These are phyloP conservation scores for Apocheima hispidaria DNA, from an alignment of 2,888 invertebrate species.

Conservation along the genomic window DNA sequence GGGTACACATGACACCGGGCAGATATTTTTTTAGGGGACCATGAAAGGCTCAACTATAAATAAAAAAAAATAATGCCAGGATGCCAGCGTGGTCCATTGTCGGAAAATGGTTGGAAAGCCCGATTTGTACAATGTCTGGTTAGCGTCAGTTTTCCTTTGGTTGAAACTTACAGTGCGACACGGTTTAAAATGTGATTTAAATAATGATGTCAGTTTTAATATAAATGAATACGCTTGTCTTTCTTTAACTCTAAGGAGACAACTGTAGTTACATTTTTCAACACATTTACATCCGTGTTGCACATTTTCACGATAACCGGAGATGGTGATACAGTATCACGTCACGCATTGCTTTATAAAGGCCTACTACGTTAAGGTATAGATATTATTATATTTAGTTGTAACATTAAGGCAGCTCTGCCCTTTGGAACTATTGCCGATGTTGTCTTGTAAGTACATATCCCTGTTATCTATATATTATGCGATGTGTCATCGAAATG, in stretches of 20 bases:
- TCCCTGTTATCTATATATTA: conserved; percentile 11
- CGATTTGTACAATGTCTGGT: not conserved
- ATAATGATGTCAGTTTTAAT: no score
- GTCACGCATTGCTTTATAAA: conserved; percentile 8
- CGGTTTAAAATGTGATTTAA: not conserved
- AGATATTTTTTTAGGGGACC: no score
- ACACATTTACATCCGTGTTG: no score
- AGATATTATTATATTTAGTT: conserved; percentile 29
- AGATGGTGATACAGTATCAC: not conserved
- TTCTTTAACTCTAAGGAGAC: not conserved
- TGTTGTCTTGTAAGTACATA: conserved; percentile 21
- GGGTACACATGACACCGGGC: no score
- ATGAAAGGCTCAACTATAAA: no score
- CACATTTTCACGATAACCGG: not conserved
- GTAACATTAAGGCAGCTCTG: conserved; percentile 23
- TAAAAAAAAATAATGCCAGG: no score
- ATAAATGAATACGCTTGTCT: not conserved
- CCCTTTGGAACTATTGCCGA: conserved; percentile 2
- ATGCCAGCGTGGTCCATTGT: no score
- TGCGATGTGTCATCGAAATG: conserved; percentile 6
- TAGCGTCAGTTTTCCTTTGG: not conserved
- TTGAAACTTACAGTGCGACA: not conserved
- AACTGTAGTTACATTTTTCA: not conserved
- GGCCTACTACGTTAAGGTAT: conserved; percentile 23
- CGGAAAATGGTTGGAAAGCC: not conserved